Conservation (phyloP, 2,888 invertebrate species). For the Patella caerulea region DNA sequence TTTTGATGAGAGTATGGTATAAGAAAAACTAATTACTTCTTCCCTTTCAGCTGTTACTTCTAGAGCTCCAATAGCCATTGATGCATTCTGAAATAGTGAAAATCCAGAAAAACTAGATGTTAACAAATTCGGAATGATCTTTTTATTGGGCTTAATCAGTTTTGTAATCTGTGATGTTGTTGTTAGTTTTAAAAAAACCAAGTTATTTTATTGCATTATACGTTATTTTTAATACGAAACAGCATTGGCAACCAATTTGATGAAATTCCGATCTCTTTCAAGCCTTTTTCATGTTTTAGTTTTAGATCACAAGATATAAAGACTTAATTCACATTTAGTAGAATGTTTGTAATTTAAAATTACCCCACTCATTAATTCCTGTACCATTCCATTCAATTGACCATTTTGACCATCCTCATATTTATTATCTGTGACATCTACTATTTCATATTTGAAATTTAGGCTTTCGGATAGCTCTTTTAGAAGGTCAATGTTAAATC, state of each 20-base stretch:
- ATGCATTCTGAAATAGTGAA: slow-evolving; percentile 48
- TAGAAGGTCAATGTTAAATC: slow-evolving; percentile 58
- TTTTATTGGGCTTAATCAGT: too few relatives aligned
- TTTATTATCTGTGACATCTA: slow-evolving; percentile 36
- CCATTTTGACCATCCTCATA: slow-evolving; percentile 21
- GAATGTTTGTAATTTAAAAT: slow-evolving; percentile 13
- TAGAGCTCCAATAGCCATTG: slow-evolving; percentile 59
- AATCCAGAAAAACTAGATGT: not conserved
- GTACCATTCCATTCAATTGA: slow-evolving; percentile 46
- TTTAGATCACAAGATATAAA: too few relatives aligned
- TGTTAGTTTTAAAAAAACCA: too few relatives aligned
- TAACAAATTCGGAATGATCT: not conserved
- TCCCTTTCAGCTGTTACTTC: slow-evolving; percentile 59
- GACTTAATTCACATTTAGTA: too few relatives aligned
- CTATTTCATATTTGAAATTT: slow-evolving; percentile 47
- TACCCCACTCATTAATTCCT: slow-evolving; percentile 57
- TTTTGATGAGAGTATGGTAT: slow-evolving; percentile 57
- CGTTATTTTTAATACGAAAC: not conserved
- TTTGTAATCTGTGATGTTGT: too few relatives aligned
- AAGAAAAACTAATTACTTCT: slow-evolving; percentile 58
- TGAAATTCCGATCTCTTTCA: too few relatives aligned
- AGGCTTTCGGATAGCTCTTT: slow-evolving; percentile 42
- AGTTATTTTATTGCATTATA: not conserved
- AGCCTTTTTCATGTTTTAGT: too few relatives aligned
- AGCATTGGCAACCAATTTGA: too few relatives aligned